phyloP scores from a whole-genome alignment of 2,797 vertebrate genomes.

The Myripristis jacobus region DNA sequence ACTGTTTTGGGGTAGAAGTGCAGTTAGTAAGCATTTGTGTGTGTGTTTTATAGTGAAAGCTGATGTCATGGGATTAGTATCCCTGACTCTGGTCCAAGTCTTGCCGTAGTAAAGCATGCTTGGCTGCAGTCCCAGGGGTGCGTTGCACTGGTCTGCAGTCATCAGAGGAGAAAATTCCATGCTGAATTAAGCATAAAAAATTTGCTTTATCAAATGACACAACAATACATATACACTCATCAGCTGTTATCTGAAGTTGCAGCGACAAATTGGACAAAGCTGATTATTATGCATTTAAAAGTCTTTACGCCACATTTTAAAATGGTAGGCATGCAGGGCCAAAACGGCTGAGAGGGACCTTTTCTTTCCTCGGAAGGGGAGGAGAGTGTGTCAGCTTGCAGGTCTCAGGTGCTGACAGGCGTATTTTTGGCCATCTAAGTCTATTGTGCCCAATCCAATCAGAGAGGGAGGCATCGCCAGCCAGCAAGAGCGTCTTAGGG shows the following conservation, averaged over 20 bases:
- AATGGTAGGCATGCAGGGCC: not conserved
- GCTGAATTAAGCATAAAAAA: not conserved
- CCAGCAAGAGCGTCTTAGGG: conserved; percentile 14
- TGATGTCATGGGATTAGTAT: not conserved
- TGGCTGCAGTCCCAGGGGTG: not conserved
- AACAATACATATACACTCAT: too few species aligned
- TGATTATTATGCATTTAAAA: too few species aligned
- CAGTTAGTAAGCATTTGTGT: not conserved
- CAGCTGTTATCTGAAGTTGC: not conserved
- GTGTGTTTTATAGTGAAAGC: not conserved
- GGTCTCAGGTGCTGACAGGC: conserved; percentile 14
- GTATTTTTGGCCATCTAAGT: conserved; percentile 55
- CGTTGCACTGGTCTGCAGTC: not conserved
- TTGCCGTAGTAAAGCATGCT: conserved; percentile 5
- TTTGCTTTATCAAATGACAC: not conserved
- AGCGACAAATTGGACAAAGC: not conserved
- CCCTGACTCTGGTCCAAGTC: conserved; percentile 10
- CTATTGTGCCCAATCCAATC: conserved; percentile 45
- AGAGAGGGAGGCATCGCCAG: conserved; percentile 30
- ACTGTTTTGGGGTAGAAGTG: too few species aligned
- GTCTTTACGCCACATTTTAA: not conserved
- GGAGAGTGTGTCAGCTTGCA: not conserved
- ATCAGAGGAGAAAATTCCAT: not conserved
- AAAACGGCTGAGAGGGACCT: not conserved
- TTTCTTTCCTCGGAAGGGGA: not conserved